A percentile compares a stretch with the other conserved stretches of the same genome.
Evolutionary conservation across 2,888 invertebrate genomes (phyloP).

Genomic region (Opisthograptis luteolata): DNA sequence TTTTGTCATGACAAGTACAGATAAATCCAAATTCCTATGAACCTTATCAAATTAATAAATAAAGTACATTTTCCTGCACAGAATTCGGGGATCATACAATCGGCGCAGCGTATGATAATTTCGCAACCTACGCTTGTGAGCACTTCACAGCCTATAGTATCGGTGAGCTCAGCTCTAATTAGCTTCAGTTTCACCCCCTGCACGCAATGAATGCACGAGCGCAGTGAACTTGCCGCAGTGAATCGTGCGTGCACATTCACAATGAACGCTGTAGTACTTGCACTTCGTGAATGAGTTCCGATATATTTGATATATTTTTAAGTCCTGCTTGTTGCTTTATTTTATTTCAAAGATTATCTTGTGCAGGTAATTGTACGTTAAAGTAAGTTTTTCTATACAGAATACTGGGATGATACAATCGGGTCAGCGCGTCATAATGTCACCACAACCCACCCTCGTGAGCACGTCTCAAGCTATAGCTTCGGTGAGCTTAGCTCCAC

Average conservation of each 20-base stretch:
- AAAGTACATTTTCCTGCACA: conserved; percentile 50
- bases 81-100: conserved; percentile 80
- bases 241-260: background rate
- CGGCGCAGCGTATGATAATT: conserved; percentile 76
- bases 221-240: background rate
- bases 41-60: background rate
- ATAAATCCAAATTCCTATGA: background rate
- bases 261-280: no score
- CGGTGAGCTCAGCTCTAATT: conserved; percentile 61
- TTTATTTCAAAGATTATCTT: no score
- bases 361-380: background rate
- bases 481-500: conserved; percentile 11
- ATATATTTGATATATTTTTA: no score
- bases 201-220: background rate
- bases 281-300: no score
- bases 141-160: conserved; percentile 70
- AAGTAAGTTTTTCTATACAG: conserved; percentile 14
- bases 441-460: conserved; percentile 15
- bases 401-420: conserved; percentile 24
- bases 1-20: no score
- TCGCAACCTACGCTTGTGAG: conserved; percentile 73
- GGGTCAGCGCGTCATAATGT: conserved; percentile 23
- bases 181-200: background rate
- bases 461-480: conserved; percentile 15
- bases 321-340: no score